Base-by-base conservation (phyloP, 1,140 invertebrate genomes). In the Papilio aristodemus region DNA sequence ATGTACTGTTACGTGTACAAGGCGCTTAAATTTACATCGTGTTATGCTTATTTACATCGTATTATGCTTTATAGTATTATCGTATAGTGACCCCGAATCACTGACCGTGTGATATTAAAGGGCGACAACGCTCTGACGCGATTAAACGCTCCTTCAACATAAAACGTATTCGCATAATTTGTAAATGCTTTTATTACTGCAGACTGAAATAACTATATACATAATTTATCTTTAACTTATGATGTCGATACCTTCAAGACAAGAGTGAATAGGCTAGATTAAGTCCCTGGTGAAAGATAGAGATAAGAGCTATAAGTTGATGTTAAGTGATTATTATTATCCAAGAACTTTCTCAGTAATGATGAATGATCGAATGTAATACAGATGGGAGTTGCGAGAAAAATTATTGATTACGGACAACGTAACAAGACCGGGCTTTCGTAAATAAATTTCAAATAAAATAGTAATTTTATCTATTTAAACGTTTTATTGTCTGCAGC, bases 271-370 rank as follows among this genome's bases (percentile, higher is more conserved):
- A 1, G 39, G 13, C 11, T 39, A 41, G n/a, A 41, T n/a, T n/a
- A n/a, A n/a, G n/a, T n/a, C n/a, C n/a, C 14, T 17, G 0, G 7
- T 43, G 13, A 8, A 6, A 17, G 41, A 43, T 3, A 4, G 41
- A 43, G 27, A 32, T 32, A 32, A n/a, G n/a, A n/a, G n/a, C n/a
- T n/a, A n/a, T n/a, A 11, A 46, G 14, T 9, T 46, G 14, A 46
- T 46, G 43, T 46, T 46, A 46, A 46, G 43, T 46, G 14, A 50
- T 50, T 50, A 50, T 22, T 50, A 11, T 17, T 19, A 46, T 8
- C 5, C 6, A 17, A 43, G 17, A 14, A 43, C 38, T 13, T 39
- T 39, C 0, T 13, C 9, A 11, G 9, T 41, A 46, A 8, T 46
- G 14, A 46, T 46, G 43, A 11, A 46, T 17, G 43, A 46, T 41